A percentile compares a stretch with the other conserved stretches of the same genome.
Evolutionary conservation across 2,113 vertebrate genomes (phyloP).

Genomic region (Butorides virescens): DNA sequence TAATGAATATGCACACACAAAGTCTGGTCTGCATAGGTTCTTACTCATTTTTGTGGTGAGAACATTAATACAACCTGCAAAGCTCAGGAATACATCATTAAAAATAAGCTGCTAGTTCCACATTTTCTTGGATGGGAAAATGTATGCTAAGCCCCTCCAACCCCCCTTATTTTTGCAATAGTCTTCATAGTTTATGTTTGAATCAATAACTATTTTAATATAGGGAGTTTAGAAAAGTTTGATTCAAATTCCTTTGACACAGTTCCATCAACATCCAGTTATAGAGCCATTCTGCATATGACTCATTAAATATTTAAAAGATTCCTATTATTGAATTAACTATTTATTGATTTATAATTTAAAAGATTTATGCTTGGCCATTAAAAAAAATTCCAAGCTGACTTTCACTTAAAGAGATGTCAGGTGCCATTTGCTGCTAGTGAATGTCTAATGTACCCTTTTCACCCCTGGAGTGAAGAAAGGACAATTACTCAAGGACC

Average conservation of each 20-base stretch:
- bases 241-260: slow-evolving; percentile 26
- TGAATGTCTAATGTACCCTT: slow-evolving; percentile 70
- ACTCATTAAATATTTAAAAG: slow-evolving; percentile 93
- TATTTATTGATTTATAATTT: slow-evolving; percentile 99
- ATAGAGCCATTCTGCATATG: slow-evolving; percentile 61
- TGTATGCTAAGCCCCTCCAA: not conserved
- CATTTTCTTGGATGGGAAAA: not conserved
- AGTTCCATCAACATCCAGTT: slow-evolving; percentile 59
- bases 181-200: not conserved
- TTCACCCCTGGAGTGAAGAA: slow-evolving; percentile 70
- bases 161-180: not conserved
- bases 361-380: slow-evolving; percentile 89
- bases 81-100: not conserved
- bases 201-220: slow-evolving; percentile 42
- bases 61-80: not conserved
- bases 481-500: slow-evolving; percentile 71
- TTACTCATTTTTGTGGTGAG: not conserved
- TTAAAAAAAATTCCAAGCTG: slow-evolving; percentile 80
- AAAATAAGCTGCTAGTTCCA: not conserved
- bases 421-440: slow-evolving; percentile 75
- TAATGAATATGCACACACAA: not conserved
- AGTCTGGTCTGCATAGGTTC: not conserved
- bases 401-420: slow-evolving; percentile 78
- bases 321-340: slow-evolving; percentile 96
- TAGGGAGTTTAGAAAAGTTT: slow-evolving; percentile 36